Conservation (phyloP, 1,140 invertebrate species). For the Brachionus asplanchnoidis region DNA sequence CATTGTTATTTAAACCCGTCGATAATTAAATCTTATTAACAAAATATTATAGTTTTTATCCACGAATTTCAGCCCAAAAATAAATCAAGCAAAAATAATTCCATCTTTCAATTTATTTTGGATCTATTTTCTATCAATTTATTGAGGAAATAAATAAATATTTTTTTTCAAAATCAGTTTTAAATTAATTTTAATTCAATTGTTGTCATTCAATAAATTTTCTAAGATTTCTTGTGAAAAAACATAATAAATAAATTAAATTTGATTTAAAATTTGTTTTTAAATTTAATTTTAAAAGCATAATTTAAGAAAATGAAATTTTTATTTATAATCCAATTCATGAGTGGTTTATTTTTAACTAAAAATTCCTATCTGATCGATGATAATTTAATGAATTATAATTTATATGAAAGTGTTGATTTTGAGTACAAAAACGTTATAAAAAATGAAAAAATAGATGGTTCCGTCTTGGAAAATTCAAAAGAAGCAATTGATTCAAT, state of each 20-base stretch:
- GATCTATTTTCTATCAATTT: too few relatives aligned
- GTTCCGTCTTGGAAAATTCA: neutral
- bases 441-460: neutral
- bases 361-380: neutral
- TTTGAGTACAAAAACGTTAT: neutral
- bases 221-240: too few relatives aligned
- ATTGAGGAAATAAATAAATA: too few relatives aligned
- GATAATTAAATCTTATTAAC: too few relatives aligned
- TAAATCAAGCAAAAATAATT: too few relatives aligned
- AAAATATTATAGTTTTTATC: too few relatives aligned
- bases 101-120: too few relatives aligned
- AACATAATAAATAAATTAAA: too few relatives aligned
- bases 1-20: too few relatives aligned
- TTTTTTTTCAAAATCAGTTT: too few relatives aligned
- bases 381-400: neutral
- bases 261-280: neutral
- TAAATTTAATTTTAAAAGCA: neutral
- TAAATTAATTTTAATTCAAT: too few relatives aligned
- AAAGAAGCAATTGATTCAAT: neutral
- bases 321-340: neutral
- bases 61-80: too few relatives aligned
- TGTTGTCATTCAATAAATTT: neutral
- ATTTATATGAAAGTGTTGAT: neutral
- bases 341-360: neutral
- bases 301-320: neutral